These are phyloP conservation scores for Anseranas semipalmata DNA, from an alignment of 2,113 vertebrate species.

Conservation along the genomic window DNA sequence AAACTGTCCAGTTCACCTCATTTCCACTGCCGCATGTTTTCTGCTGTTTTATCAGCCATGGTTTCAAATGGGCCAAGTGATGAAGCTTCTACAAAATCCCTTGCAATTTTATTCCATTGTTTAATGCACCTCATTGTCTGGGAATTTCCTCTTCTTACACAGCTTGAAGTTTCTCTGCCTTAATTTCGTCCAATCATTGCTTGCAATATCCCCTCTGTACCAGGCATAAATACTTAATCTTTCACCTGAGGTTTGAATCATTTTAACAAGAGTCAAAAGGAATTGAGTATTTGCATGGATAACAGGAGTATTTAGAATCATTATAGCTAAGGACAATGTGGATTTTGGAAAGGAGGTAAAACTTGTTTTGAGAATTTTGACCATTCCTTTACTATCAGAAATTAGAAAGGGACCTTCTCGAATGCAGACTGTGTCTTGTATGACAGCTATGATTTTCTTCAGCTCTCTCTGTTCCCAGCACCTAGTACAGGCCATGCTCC, in stretches of 20 bases:
- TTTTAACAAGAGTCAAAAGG: conserved; percentile 19
- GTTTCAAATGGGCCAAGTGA: not conserved
- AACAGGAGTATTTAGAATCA: not conserved
- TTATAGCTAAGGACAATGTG: not conserved
- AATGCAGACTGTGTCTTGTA: not conserved
- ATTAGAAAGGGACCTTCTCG: not conserved
- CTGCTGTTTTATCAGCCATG: not conserved
- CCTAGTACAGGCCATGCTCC: not conserved
- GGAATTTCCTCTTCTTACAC: conserved; percentile 19
- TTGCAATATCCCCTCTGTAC: conserved; percentile 1
- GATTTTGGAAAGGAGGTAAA: not conserved
- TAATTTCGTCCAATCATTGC: not conserved
- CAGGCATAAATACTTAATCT: conserved; percentile 49
- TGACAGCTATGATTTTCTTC: not conserved
- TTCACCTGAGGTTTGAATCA: not conserved
- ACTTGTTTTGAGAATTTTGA: not conserved
- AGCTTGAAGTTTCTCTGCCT: conserved; percentile 34
- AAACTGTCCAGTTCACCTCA: not conserved
- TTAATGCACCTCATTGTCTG: conserved; percentile 45
- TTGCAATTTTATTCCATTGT: conserved; percentile 26
- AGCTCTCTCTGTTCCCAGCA: not conserved
- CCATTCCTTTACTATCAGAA: not conserved
- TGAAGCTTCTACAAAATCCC: not conserved
- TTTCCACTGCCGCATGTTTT: not conserved
- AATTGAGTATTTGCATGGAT: not conserved